Percentiles rank a stretch among this genome's conserved stretches.
phyloP scores from a whole-genome alignment of 2,113 vertebrate genomes.

The Hydrolagus affinis region DNA sequence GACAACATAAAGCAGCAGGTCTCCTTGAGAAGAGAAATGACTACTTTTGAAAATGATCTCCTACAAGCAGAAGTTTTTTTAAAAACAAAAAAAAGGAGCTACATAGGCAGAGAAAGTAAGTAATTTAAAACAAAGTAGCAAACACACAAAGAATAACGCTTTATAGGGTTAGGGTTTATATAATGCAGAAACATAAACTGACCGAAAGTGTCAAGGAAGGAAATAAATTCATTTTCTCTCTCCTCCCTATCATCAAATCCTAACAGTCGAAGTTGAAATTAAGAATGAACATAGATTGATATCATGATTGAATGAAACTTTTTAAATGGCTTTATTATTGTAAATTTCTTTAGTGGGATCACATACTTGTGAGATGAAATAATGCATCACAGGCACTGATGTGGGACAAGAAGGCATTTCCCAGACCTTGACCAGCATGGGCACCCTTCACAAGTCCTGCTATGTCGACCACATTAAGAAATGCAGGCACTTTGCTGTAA shows the following conservation, averaged over 20 bases:
- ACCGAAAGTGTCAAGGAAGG: too few species aligned
- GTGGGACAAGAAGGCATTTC: conserved; percentile 93
- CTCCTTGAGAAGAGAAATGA: too few species aligned
- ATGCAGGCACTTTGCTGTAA: conserved; percentile 93
- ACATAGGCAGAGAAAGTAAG: too few species aligned
- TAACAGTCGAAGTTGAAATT: not conserved
- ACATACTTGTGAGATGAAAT: conserved; percentile 95
- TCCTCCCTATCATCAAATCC: not conserved
- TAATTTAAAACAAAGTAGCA: too few species aligned
- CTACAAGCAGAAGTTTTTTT: too few species aligned
- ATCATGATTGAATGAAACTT: not conserved
- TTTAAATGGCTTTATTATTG: not conserved
- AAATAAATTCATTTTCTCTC: not conserved
- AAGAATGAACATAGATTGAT: not conserved
- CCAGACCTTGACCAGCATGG: conserved; percentile 85
- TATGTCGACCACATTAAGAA: conserved; percentile 94
- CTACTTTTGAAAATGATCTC: too few species aligned
- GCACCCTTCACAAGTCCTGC: conserved; percentile 96
- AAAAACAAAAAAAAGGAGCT: too few species aligned
- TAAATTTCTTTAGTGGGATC: conserved; percentile 34
- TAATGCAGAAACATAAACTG: too few species aligned
- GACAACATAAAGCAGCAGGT: too few species aligned
- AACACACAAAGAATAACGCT: too few species aligned
- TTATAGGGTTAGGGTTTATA: too few species aligned
- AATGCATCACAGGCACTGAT: conserved; percentile 94